Percentiles rank a stretch among this genome's conserved stretches.
These are phyloP conservation scores for Ictalurus punctatus DNA, from an alignment of 2,113 vertebrate species.

Conservation along the genomic window DNA sequence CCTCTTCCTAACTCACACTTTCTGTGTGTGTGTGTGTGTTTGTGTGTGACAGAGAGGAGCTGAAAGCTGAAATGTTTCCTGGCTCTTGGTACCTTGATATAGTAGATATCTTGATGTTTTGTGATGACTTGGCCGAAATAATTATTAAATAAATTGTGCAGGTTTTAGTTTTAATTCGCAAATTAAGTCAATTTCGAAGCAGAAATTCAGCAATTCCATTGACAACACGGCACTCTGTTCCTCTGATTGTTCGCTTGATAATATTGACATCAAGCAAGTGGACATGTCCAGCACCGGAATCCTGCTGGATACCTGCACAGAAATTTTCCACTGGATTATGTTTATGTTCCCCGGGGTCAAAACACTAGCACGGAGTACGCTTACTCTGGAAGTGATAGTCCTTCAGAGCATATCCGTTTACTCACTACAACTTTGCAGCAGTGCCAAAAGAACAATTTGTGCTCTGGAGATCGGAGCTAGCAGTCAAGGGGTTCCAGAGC, in stretches of 20 bases:
- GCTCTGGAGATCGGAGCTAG: constrained; percentile 18
- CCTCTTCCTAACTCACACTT: not conserved
- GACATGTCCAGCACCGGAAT: not conserved
- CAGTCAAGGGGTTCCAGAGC: constrained; percentile 31
- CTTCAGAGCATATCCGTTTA: constrained; percentile 60
- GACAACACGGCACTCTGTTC: no score
- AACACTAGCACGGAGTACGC: not conserved
- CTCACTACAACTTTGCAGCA: constrained; percentile 47
- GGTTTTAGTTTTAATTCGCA: not conserved
- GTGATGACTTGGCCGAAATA: not conserved
- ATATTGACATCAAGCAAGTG: not conserved
- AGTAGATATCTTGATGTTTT: not conserved
- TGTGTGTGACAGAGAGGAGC: not conserved
- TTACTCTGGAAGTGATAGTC: constrained; percentile 31
- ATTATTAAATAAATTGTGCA: not conserved
- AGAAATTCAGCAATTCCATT: not conserved
- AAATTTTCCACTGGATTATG: constrained; percentile 19
- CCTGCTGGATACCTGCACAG: constrained; percentile 4
- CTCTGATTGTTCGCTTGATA: not conserved
- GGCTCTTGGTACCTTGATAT: not conserved
- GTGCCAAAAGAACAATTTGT: constrained; percentile 47
- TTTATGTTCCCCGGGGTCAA: not conserved
- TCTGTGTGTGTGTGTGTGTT: constrained; percentile 11
- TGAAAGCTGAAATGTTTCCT: not conserved
- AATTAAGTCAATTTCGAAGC: not conserved